Percentiles rank a stretch among this genome's conserved stretches.
These are phyloP conservation scores for Esperia sulphurella DNA, from an alignment of 2,888 invertebrate genomes.

Conservation along the genomic window DNA sequence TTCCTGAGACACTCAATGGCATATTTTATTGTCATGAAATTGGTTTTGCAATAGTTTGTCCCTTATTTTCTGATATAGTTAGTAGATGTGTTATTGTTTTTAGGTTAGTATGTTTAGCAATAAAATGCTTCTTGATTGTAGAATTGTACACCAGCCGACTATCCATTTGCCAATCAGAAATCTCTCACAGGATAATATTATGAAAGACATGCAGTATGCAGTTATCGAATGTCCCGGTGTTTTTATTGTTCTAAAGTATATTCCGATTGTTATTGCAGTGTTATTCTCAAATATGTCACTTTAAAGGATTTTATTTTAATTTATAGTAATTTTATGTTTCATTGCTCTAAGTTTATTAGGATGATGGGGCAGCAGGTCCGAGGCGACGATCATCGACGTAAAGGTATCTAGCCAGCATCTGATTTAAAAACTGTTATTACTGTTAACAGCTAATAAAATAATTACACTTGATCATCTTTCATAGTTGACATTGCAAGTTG, in stretches of 20 bases:
- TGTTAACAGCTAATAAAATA: conserved; percentile 37
- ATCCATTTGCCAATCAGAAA: conserved; percentile 26
- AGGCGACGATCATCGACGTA: conserved; percentile 34
- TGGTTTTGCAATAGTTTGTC: conserved; percentile 11
- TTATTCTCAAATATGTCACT: too few species aligned
- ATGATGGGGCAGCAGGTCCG: conserved; percentile 43
- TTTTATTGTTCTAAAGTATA: too few species aligned
- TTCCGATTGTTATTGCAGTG: too few species aligned
- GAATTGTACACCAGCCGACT: too few species aligned
- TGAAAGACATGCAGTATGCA: too few species aligned
- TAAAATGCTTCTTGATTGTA: too few species aligned
- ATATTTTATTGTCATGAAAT: conserved; percentile 19
- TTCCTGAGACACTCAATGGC: conserved; percentile 52
- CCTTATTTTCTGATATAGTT: conserved; percentile 8
- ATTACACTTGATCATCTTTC: conserved; percentile 40
- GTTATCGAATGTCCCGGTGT: too few species aligned
- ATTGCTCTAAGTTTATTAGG: conserved; percentile 11
- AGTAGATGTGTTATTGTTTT: too few species aligned
- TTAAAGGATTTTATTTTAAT: too few species aligned
- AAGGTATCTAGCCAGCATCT: conserved; percentile 45
- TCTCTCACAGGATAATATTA: conserved; percentile 1
- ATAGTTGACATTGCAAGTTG: conserved; percentile 38
- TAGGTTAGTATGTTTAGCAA: too few species aligned
- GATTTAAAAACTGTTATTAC: conserved; percentile 19
- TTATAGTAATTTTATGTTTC: too few species aligned